Evolutionary conservation across 2,888 invertebrate genomes (phyloP), one percentile per base, ranked within the genome.

Genomic region (Chromoteleia sp.): DNA sequence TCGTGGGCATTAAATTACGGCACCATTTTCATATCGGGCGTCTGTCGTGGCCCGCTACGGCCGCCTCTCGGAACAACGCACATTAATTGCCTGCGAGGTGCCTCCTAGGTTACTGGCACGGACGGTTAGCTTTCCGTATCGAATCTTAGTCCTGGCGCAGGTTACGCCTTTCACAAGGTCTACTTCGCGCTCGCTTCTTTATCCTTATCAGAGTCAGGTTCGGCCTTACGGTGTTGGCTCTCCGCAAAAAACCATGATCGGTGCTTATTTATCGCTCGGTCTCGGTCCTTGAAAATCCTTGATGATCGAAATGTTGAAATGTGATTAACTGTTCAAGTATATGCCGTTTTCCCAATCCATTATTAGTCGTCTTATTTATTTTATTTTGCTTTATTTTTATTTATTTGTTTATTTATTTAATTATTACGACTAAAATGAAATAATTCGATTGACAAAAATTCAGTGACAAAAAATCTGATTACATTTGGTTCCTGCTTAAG

Each of bases 71-170:
- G 59, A 76, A 76, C 63, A 74, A 74, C 73, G 63, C 58, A 43
- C 81, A 39, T 68, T 74, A 61, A 82, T 78, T 82, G 68, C 67
- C 65, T 50, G 21, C 17, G 33, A 67, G 79, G 71, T 73, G 79
- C 76, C 78, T 73, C 82, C 82, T 58, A 73, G 82, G 82, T 82
- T 82, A 82, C 82, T 82, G 68, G 82, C 82, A 79, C 79, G 71
- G 59, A 73, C 81, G 73, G 77, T 74, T 74, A 71, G 59, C 73
- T 82, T 82, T 82, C 75, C 36, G 71, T 67, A 76, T 76, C 74
- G 65, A 71, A 78, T 61, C 58, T 17, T 19, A 48, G 58, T 43
- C 30, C 73, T 54, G 43, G 41, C 52, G 56, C 73, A 45, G 82
- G 76, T 73, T 73, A 80, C 71, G 79, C 82, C 82, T 82, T 79